These are phyloP conservation scores for Sthenelais limicola DNA, from an alignment of 2,888 invertebrate genomes.

Conservation along the genomic window DNA sequence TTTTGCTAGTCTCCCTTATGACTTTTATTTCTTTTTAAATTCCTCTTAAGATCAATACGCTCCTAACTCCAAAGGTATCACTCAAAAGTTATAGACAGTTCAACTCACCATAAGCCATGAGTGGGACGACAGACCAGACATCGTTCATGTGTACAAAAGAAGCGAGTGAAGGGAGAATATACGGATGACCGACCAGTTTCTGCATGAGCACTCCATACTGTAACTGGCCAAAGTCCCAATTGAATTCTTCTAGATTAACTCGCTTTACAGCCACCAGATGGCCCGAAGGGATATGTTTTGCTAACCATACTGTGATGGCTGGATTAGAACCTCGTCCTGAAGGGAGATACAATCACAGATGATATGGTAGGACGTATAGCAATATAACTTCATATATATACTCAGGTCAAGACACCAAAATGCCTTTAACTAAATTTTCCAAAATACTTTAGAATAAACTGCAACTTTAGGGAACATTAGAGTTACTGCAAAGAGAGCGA, in stretches of 20 bases:
- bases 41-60: no score
- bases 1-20: no score
- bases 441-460: no score
- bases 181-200: slow-evolving; percentile 84
- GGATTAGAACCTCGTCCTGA: slow-evolving; percentile 65
- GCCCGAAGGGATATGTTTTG: slow-evolving; percentile 60
- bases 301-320: slow-evolving; percentile 61
- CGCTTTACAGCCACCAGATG: slow-evolving; percentile 62
- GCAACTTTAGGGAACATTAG: no score
- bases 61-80: no score
- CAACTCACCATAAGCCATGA: slow-evolving; percentile 81
- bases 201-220: slow-evolving; percentile 77
- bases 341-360: background rate
- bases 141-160: slow-evolving; percentile 85
- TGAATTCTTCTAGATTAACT: slow-evolving; percentile 61
- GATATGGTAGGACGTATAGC: no score
- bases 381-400: no score
- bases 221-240: slow-evolving; percentile 57
- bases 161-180: slow-evolving; percentile 83
- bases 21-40: no score
- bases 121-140: slow-evolving; percentile 85
- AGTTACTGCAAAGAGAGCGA: no score
- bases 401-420: no score
- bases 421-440: no score
- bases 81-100: no score